phyloP scores from a whole-genome alignment of 2,113 vertebrate species.

The Physeter macrocephalus region DNA sequence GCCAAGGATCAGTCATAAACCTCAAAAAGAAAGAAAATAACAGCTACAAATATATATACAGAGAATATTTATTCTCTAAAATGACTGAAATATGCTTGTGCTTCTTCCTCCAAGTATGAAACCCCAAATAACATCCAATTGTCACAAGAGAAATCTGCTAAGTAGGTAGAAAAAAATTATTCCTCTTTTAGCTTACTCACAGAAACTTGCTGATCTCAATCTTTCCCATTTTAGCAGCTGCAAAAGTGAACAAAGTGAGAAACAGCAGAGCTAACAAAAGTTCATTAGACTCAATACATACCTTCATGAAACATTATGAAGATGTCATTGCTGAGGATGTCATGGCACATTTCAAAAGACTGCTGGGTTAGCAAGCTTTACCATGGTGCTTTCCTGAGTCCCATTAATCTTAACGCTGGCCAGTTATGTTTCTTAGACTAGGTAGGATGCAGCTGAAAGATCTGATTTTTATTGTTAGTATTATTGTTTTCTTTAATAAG shows the following conservation, averaged over 20 bases:
- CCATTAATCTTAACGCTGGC: neutral
- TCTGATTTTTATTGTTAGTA: neutral
- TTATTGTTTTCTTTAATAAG: neutral
- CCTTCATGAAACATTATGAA: neutral
- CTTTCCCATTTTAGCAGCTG: neutral
- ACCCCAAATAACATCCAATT: constrained; percentile 37
- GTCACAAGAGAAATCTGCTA: constrained; percentile 28
- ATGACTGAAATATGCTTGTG: neutral
- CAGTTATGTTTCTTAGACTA: neutral
- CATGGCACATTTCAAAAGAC: neutral
- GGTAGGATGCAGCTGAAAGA: neutral
- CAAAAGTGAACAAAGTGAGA: constrained; percentile 29
- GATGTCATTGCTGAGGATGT: neutral
- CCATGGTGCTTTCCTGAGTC: neutral
- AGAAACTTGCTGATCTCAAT: constrained; percentile 55
- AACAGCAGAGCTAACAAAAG: constrained; percentile 19
- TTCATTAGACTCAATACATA: constrained; percentile 4
- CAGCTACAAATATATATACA: constrained; percentile 10
- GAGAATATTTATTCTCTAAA: constrained; percentile 35
- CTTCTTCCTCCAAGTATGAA: constrained; percentile 10
- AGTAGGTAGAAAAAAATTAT: neutral
- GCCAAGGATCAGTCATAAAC: constrained; percentile 32
- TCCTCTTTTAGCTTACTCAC: constrained; percentile 13
- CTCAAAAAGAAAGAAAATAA: constrained; percentile 40
- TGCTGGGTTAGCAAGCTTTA: neutral